Conservation (phyloP, 2,888 invertebrate genomes). For the Standfussiana lucernea region DNA sequence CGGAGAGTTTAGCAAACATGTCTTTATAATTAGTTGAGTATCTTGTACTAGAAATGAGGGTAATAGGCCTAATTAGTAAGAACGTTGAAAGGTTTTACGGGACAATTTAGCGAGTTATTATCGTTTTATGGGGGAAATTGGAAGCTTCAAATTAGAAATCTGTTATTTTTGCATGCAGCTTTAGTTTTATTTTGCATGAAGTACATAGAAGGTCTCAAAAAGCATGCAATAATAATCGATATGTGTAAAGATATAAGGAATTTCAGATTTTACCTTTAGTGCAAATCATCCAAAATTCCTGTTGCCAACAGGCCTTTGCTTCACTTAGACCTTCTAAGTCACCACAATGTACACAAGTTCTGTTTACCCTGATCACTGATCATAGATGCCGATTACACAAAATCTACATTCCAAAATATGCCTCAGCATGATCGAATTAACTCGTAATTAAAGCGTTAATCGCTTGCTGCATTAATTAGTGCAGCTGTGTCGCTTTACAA, state of each 20-base stretch:
- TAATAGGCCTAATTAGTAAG: conserved; percentile 46
- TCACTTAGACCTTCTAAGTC: not conserved
- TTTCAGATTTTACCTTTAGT: not conserved
- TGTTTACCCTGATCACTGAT: conserved; percentile 3
- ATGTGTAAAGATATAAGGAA: not conserved
- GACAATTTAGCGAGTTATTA: conserved; percentile 14
- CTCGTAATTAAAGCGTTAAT: conserved; percentile 56
- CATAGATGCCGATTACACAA: conserved; percentile 10
- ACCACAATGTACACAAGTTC: not conserved
- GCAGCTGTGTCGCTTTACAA: conserved; percentile 57
- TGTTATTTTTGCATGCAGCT: not conserved
- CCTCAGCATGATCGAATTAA: conserved; percentile 53
- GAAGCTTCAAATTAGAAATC: conserved; percentile 21
- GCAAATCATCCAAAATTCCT: not conserved
- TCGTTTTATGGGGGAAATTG: conserved; percentile 23
- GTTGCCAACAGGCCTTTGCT: not conserved
- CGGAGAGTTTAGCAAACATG: conserved; percentile 54
- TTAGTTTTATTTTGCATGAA: not conserved
- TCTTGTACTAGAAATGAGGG: conserved; percentile 40
- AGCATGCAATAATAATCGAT: not conserved
- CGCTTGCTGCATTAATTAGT: conserved; percentile 59
- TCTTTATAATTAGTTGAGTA: conserved; percentile 52
- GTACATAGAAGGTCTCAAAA: not conserved
- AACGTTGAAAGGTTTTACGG: conserved; percentile 27
- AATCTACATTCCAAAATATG: conserved; percentile 39